Percentiles rank a stretch among this genome's conserved stretches.
phyloP scores from a whole-genome alignment of 1,140 invertebrate genomes.

The Cataglyphis hispanica region DNA sequence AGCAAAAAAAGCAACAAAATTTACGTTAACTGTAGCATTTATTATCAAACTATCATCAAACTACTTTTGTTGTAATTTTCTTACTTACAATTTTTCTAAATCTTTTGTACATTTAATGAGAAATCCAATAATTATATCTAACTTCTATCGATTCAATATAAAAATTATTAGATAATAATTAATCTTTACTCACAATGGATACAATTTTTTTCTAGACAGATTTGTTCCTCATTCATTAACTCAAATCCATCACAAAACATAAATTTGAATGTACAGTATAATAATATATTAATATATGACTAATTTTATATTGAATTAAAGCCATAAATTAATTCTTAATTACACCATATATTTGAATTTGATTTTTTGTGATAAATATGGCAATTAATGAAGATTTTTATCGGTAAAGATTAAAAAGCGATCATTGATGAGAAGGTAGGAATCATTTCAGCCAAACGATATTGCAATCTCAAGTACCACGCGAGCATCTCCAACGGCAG shows the following conservation, averaged over 20 bases:
- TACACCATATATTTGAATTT: no score
- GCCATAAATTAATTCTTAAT: no score
- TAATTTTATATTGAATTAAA: no score
- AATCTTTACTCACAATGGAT: background rate
- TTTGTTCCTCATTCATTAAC: background rate
- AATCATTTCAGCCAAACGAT: conserved; percentile 9
- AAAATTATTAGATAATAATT: background rate
- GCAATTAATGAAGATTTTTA: no score
- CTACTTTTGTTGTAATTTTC: background rate
- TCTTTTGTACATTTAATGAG: background rate
- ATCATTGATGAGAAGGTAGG: background rate
- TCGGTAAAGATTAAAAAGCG: background rate
- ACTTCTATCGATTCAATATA: background rate
- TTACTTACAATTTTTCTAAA: background rate
- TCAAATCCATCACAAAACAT: no score
- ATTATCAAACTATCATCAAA: background rate
- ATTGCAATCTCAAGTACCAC: conserved; percentile 40
- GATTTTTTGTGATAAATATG: no score
- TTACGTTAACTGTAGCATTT: background rate
- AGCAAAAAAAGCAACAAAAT: background rate
- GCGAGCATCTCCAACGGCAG: conserved; percentile 18
- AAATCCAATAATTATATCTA: background rate
- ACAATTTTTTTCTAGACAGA: background rate
- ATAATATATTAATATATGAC: no score
- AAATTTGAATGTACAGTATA: no score